phyloP scores from a whole-genome alignment of 2,113 vertebrate genomes.

The Thinocorus orbignyianus region DNA sequence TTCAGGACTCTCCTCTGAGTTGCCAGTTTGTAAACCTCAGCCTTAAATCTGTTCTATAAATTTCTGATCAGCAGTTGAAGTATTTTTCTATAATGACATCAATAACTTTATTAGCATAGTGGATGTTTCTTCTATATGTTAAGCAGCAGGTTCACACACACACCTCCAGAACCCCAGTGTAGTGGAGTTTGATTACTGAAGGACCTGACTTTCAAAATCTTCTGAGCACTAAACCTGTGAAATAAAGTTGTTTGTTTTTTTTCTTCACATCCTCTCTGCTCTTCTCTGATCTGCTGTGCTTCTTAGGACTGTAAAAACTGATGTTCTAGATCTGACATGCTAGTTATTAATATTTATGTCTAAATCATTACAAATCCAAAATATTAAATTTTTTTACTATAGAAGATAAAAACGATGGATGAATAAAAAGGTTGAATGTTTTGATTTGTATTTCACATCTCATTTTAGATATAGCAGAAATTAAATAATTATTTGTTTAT shows the following conservation, averaged over 20 bases:
- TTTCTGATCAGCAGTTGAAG: background rate
- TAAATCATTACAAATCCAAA: background rate
- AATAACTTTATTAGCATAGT: background rate
- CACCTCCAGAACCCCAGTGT: background rate
- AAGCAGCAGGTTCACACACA: background rate
- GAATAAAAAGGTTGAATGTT: background rate
- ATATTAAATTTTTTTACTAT: background rate
- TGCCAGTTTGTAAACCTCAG: background rate
- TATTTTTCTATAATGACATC: background rate
- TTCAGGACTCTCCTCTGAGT: background rate
- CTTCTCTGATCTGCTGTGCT: background rate
- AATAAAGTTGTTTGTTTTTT: background rate
- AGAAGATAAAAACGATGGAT: background rate
- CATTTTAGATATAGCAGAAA: background rate
- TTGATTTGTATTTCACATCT: background rate
- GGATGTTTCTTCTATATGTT: background rate
- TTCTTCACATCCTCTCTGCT: background rate
- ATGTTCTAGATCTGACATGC: background rate
- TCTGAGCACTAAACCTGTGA: background rate
- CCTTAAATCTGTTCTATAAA: background rate
- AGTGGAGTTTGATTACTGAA: background rate
- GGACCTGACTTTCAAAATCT: background rate
- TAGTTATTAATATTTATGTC: background rate
- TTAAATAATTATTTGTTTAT: background rate
- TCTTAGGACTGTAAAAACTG: background rate